A percentile compares a stretch with the other conserved stretches of the same genome.
Evolutionary conservation across 1,140 invertebrate species (phyloP).

Genomic region (Portunus trituberculatus): DNA sequence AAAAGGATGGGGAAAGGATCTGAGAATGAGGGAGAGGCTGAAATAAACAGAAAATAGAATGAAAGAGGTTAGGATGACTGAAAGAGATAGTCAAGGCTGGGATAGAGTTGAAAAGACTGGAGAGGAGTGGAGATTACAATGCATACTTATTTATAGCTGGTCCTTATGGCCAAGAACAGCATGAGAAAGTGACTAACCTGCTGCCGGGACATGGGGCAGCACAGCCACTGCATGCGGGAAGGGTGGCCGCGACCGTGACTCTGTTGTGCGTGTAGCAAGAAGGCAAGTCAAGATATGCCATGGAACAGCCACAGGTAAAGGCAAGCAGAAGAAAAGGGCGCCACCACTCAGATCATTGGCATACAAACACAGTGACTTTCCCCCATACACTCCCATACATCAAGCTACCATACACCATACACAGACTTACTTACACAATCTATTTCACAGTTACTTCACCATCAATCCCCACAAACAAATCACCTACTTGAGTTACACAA

Average conservation of each 20-base stretch:
- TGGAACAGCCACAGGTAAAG: constrained; percentile 25
- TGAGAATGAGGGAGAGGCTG: too few species aligned
- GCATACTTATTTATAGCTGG: neutral
- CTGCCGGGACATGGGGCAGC: constrained; percentile 84
- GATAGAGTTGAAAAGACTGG: too few species aligned
- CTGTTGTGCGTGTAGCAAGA: constrained; percentile 57
- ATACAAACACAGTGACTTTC: neutral
- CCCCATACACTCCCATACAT: neutral
- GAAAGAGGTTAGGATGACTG: too few species aligned
- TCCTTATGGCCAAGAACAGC: constrained; percentile 70
- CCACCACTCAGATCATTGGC: neutral
- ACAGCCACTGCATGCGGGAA: constrained; percentile 86
- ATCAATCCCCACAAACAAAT: neutral
- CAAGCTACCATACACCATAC: constrained; percentile 6
- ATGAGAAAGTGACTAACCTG: constrained; percentile 80
- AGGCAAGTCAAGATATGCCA: constrained; percentile 43
- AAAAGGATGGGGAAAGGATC: too few species aligned
- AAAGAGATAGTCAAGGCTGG: too few species aligned
- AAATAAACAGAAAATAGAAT: too few species aligned
- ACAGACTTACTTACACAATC: neutral
- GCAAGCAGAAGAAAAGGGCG: constrained; percentile 51
- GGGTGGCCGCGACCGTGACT: constrained; percentile 78
- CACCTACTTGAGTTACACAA: neutral
- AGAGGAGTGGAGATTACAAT: constrained; percentile 59
- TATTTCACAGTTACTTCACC: neutral